phyloP scores from a whole-genome alignment of 2,797 vertebrate species.

The Vireo griseus region DNA sequence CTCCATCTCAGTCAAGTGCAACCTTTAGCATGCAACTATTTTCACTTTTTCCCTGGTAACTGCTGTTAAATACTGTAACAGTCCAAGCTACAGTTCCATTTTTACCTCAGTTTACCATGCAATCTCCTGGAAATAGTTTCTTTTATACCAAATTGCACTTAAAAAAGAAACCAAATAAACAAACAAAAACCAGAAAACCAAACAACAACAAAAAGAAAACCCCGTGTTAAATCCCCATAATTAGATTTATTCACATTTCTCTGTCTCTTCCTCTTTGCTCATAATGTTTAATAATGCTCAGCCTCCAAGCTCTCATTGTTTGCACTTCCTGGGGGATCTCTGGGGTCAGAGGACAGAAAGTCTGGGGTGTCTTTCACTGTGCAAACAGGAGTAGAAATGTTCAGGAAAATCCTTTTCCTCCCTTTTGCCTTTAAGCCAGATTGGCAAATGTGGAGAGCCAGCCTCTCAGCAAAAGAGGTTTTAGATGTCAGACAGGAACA shows the following conservation, averaged over 20 bases:
- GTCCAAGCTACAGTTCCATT: not conserved
- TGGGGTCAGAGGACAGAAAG: not conserved
- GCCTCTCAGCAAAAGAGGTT: not conserved
- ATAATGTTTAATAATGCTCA: not conserved
- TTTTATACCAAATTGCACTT: not conserved
- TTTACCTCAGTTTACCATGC: not conserved
- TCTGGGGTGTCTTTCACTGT: not conserved
- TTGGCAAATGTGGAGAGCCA: not conserved
- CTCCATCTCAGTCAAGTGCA: conserved; percentile 32
- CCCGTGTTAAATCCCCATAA: not conserved
- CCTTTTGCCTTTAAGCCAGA: not conserved
- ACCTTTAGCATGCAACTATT: not conserved
- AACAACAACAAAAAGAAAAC: not conserved
- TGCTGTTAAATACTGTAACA: not conserved
- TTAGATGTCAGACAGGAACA: not conserved
- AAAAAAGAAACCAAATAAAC: too few species aligned
- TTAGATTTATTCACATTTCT: not conserved
- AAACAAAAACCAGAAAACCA: too few species aligned
- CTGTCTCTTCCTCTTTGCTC: not conserved
- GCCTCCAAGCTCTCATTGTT: not conserved
- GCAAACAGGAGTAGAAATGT: not conserved
- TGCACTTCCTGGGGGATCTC: not conserved
- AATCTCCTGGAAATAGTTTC: not conserved
- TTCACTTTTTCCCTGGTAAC: not conserved
- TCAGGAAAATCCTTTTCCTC: not conserved